These are phyloP conservation scores for Phengaris arion DNA, from an alignment of 2,888 invertebrate species.

Conservation along the genomic window DNA sequence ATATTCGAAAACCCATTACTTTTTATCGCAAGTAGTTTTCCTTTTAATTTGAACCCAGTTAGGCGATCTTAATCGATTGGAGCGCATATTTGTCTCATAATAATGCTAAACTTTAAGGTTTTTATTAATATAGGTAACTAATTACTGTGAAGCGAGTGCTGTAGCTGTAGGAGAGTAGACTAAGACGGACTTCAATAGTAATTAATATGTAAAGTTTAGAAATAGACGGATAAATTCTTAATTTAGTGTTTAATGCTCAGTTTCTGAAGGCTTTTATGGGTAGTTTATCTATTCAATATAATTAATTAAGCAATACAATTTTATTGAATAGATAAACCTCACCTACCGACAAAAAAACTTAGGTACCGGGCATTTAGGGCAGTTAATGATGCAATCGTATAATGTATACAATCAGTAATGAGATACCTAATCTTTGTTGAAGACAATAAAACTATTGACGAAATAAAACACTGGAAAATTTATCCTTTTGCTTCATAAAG, in stretches of 20 bases:
- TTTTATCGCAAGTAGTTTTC: not conserved
- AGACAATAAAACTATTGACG: not conserved
- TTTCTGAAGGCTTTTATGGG: too few species aligned
- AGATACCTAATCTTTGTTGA: not conserved
- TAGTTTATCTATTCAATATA: too few species aligned
- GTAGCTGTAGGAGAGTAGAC: not conserved
- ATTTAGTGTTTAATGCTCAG: slow-evolving; percentile 5
- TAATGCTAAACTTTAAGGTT: not conserved
- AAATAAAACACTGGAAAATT: not conserved
- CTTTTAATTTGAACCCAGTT: not conserved
- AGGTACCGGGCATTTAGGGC: not conserved
- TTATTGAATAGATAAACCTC: too few species aligned
- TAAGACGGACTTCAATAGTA: slow-evolving; percentile 20
- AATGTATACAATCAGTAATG: not conserved
- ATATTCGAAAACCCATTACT: not conserved
- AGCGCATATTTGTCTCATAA: not conserved
- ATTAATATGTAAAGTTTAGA: slow-evolving; percentile 21
- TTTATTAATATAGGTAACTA: not conserved
- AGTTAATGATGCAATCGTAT: slow-evolving; percentile 2
- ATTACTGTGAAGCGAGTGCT: not conserved
- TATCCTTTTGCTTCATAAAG: not conserved
- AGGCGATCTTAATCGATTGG: not conserved
- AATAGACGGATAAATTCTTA: slow-evolving; percentile 30
- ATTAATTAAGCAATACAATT: too few species aligned
- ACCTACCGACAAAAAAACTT: too few species aligned